Conservation (phyloP, 2,888 invertebrate species). For the Stramonita haemastoma region DNA sequence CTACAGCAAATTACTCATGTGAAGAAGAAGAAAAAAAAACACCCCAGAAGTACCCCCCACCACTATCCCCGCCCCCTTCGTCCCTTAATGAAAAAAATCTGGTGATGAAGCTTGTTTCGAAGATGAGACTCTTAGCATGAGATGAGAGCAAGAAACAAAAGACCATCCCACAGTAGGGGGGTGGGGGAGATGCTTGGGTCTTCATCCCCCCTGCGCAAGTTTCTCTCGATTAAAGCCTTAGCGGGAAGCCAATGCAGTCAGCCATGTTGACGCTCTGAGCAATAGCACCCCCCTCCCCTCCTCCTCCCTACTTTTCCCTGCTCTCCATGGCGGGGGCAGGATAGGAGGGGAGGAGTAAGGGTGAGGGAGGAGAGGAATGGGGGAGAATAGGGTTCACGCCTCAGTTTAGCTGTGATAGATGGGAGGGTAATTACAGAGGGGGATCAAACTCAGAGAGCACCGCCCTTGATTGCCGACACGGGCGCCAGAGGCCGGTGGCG, state of each 20-base stretch:
- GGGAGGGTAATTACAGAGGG: slow-evolving; percentile 29
- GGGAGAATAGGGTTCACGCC: slow-evolving; percentile 37
- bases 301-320: background rate
- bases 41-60: too few relatives aligned
- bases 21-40: background rate
- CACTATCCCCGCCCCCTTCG: too few relatives aligned
- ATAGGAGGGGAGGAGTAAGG: background rate
- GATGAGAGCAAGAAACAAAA: background rate
- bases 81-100: too few relatives aligned
- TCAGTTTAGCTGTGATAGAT: slow-evolving; percentile 40
- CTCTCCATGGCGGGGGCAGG: background rate
- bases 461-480: slow-evolving; percentile 22
- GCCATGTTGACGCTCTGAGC: background rate
- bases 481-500: slow-evolving; percentile 25
- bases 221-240: slow-evolving; percentile 15
- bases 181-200: background rate
- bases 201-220: slow-evolving; percentile 4
- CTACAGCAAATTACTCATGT: background rate
- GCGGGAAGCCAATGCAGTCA: slow-evolving; percentile 22
- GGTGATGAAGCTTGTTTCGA: background rate
- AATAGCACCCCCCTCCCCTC: background rate
- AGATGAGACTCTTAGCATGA: background rate
- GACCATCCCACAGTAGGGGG: background rate
- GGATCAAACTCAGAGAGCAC: slow-evolving; percentile 36
- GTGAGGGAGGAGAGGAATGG: background rate